Conservation (phyloP, 2,888 invertebrate species). For the Cephus pulcher region DNA sequence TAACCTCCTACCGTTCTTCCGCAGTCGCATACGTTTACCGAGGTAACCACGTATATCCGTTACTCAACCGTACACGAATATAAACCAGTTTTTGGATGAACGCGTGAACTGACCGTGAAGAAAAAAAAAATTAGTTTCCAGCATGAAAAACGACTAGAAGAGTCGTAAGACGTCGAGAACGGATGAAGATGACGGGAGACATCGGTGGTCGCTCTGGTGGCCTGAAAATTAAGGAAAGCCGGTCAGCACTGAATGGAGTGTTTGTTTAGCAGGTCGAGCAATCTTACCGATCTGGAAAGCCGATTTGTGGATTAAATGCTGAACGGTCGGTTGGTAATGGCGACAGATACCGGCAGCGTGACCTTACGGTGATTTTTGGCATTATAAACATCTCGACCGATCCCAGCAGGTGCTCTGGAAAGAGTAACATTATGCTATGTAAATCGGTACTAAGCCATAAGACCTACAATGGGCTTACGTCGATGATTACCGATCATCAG, state of each 20-base stretch:
- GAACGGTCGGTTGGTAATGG: slow-evolving; percentile 16
- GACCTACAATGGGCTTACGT: not conserved
- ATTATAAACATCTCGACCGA: slow-evolving; percentile 44
- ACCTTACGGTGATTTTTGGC: slow-evolving; percentile 44
- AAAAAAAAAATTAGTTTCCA: not conserved
- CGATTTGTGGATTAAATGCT: not conserved
- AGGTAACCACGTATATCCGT: not conserved
- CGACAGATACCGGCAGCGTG: slow-evolving; percentile 47
- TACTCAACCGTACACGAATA: not conserved
- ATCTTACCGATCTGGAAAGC: slow-evolving; percentile 3
- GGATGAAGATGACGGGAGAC: not conserved
- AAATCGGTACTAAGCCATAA: not conserved
- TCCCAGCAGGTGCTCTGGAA: not conserved
- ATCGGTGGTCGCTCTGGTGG: not conserved
- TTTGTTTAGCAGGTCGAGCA: slow-evolving; percentile 6
- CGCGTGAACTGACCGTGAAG: not conserved
- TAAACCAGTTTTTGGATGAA: not conserved
- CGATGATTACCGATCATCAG: not conserved
- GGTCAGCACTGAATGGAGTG: not conserved
- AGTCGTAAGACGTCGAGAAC: not conserved
- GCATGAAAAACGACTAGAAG: not conserved
- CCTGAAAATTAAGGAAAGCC: slow-evolving; percentile 6
- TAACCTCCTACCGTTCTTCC: not conserved
- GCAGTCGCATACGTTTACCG: not conserved
- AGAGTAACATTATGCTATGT: not conserved